Conservation (phyloP, 1,140 invertebrate species). For the Cardiocondyla obscurior region DNA sequence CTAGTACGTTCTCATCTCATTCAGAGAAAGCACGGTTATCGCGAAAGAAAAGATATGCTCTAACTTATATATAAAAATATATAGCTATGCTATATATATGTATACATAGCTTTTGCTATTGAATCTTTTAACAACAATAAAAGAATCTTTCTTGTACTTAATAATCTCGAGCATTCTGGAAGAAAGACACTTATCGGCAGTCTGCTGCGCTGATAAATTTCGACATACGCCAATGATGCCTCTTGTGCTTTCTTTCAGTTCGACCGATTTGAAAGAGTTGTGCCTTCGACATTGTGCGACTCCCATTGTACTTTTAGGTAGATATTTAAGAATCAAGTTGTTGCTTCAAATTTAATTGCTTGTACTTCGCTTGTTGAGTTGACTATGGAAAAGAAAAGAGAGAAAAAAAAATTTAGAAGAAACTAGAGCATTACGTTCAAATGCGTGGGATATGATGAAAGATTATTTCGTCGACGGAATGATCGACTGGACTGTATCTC, state of each 20-base stretch:
- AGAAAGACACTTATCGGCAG: constrained; percentile 60
- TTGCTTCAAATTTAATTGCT: constrained; percentile 64
- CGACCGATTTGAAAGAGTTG: constrained; percentile 65
- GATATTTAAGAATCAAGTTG: constrained; percentile 66
- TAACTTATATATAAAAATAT: constrained; percentile 47
- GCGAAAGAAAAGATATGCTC: constrained; percentile 46
- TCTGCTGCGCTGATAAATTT: constrained; percentile 45
- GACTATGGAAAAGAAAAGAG: constrained; percentile 3
- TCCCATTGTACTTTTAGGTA: constrained; percentile 68
- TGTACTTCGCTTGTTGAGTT: constrained; percentile 64
- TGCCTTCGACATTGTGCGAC: constrained; percentile 70
- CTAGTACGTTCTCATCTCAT: constrained; percentile 48
- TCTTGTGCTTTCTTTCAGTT: constrained; percentile 72
- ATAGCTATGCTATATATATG: constrained; percentile 53
- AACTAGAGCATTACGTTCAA: background rate
- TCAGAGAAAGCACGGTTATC: constrained; percentile 52
- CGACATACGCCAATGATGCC: constrained; percentile 66
- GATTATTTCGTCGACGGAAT: constrained; percentile 4
- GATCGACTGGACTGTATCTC: constrained; percentile 8
- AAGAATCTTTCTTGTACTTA: constrained; percentile 67
- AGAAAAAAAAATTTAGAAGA: background rate
- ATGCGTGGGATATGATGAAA: constrained; percentile 29
- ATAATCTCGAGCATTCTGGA: constrained; percentile 62
- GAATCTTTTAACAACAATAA: constrained; percentile 61
- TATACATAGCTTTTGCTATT: constrained; percentile 67